These are phyloP conservation scores for Aulostomus chinensis DNA, from an alignment of 2,797 vertebrate species.

Conservation along the genomic window DNA sequence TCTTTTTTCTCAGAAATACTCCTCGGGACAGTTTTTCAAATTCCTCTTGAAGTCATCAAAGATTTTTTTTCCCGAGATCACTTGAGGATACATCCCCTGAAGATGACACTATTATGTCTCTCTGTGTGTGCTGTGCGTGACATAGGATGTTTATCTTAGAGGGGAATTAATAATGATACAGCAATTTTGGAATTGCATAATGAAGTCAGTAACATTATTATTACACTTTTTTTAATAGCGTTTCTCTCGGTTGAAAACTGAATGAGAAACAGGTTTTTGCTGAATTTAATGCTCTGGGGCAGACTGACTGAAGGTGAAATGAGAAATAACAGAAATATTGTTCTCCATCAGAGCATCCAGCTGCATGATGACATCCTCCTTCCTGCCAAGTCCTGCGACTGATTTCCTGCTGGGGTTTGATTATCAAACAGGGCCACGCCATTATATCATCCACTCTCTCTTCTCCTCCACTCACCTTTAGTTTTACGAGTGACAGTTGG, in stretches of 20 bases:
- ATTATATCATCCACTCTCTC: conserved; percentile 73
- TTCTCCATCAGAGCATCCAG: conserved; percentile 65
- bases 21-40: conserved; percentile 71
- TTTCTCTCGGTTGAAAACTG: conserved; percentile 1
- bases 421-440: conserved; percentile 65
- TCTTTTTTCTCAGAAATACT: conserved; percentile 77
- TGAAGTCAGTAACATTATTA: conserved; percentile 8
- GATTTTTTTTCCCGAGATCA: conserved; percentile 51
- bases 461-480: conserved; percentile 60
- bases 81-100: conserved; percentile 33
- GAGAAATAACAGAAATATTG: conserved; percentile 56
- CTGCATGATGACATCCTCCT: conserved; percentile 63
- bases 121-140: conserved; percentile 12
- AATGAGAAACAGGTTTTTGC: conserved; percentile 6
- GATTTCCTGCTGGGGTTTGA: conserved; percentile 82
- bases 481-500: conserved; percentile 80
- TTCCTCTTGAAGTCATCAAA: conserved; percentile 66
- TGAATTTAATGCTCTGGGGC: conserved; percentile 7
- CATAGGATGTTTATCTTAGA: conserved; percentile 40
- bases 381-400: conserved; percentile 62
- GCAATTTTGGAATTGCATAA: conserved; percentile 26
- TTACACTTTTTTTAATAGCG: neutral
- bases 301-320: conserved; percentile 59
- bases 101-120: conserved; percentile 31
- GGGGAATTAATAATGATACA: conserved; percentile 13